Evolutionary conservation across 1,140 invertebrate genomes (phyloP).

Genomic region (Micrasema minimum): DNA sequence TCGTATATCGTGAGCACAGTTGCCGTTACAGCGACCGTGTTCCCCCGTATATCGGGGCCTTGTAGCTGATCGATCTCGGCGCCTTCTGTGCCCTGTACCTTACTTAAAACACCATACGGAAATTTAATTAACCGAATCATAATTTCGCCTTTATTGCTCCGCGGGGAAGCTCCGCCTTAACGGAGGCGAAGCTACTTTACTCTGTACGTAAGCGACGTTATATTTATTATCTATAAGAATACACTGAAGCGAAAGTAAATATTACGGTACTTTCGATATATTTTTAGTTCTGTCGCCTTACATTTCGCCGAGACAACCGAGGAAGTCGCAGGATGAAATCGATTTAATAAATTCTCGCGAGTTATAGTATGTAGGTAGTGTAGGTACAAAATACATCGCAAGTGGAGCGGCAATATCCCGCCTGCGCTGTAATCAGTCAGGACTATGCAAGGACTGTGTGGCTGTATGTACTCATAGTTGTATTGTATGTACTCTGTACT

Average conservation of each 20-base stretch:
- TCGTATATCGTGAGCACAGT: slow-evolving; percentile 19
- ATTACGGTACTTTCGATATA: no score
- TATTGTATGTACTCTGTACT: not conserved
- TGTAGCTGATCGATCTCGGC: slow-evolving; percentile 26
- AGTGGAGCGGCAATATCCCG: slow-evolving; percentile 13
- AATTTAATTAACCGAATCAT: slow-evolving; percentile 46
- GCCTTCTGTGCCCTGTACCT: slow-evolving; percentile 33
- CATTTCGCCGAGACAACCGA: slow-evolving; percentile 6
- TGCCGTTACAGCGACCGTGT: slow-evolving; percentile 14
- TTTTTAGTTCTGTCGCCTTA: not conserved
- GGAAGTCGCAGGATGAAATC: slow-evolving; percentile 28
- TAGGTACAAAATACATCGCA: no score
- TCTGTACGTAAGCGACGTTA: no score
- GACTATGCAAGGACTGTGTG: not conserved
- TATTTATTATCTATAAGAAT: no score
- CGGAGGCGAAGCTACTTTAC: no score
- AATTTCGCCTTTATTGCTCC: slow-evolving; percentile 41
- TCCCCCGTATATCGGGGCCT: slow-evolving; percentile 9
- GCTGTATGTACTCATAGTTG: not conserved
- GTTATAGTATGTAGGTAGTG: slow-evolving; percentile 23
- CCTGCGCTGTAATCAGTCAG: slow-evolving; percentile 22
- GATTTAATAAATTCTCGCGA: slow-evolving; percentile 32
- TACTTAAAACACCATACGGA: slow-evolving; percentile 15
- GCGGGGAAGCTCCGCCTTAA: no score
- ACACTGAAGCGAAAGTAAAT: no score